Base-by-base conservation (phyloP, 2,888 invertebrate genomes). In the Metellina segmentata region DNA sequence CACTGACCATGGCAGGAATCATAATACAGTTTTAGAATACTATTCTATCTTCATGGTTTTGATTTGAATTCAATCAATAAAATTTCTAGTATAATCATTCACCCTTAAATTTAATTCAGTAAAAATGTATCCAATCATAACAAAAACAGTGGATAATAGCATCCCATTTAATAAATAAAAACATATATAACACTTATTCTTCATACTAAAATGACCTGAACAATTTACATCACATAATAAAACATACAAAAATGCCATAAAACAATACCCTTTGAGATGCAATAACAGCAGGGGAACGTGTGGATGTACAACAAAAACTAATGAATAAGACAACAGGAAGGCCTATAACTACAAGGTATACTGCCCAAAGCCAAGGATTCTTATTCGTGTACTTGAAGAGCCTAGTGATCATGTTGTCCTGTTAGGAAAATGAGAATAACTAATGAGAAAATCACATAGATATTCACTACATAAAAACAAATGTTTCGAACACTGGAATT, bases 331-430 rank as follows among this genome's bases (percentile, higher is more conserved):
- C 97, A 94, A 98, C 96, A 81, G 98, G 96, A 91, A 98, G 95
- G 94, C 97, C 97, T 94, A 97, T 95, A 91, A 96, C 96, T 93
- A 98, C 95, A 94, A 98, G 96, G 95, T 97, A 97, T 86, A 98
- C 97, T 81, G 96, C 98, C 97, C 98, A 99, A 94, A 98, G 96
- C 97, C 98, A 98, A 53, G 99, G 99, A 95, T 97, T 96, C 93
- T 97, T 97, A 94, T 97, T 97, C 93, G 98, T 97, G 94, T 97
- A 96, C 94, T 96, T 96, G 94, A 97, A 96, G 94, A 97, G 95
- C 94, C 97, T 97, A 94, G 96, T 96, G 95, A 98, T 96, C 94
- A 97, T 96, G 93, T 97, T 97, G 94, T 97, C 98, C 98, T 98
- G 94, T 93, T 52, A 70, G 19, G 72, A 79, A 72, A 71, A 74